Evolutionary conservation across 2,888 invertebrate genomes (phyloP), one percentile per base, ranked within the genome.

Genomic region (Acleris sparsana): DNA sequence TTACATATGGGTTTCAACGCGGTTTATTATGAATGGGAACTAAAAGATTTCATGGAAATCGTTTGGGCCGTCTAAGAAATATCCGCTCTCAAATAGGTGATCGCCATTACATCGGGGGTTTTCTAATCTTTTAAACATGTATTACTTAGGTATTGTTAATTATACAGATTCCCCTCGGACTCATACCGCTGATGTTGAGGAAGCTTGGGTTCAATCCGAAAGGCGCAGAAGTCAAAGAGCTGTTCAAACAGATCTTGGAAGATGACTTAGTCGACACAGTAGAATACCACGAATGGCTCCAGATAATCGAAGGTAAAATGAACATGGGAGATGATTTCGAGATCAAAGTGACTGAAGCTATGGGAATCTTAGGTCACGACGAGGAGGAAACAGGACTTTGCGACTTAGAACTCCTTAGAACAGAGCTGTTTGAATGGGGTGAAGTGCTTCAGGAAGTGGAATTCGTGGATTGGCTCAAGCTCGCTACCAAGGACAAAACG

Each of bases 291-390:
- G 91, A 92, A 69, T 92, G 82, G 79, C 73, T 85, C 13, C 82
- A 84, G 53, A 92, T 92, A 89, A 83, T 92, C n/a, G 92, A 92
- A 76, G 87, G 86, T 6, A 92, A 92, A 74, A 85, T 89, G 75
- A 75, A 67, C 17, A 85, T 84, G 87, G 90, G 89, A 0, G 92
- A 92, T 62, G 92, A 91, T 51, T 84, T 88, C 29, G 92, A 92
- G 69, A 29, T 74, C 1, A 87, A 73, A 0, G 80, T 92, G 0
- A 83, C 80, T 0, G 83, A 84, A 73, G 89, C 91, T 0, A 85
- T 92, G 60, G 82, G 80, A n/a, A 83, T 83, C 11, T 72, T 92
- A 64, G 81, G 82, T 0, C 87, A 92, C 16, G 92, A 92, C 51
- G 88, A 78, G 62, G 86, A 88, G 71, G 5, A 46, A 6, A 85